These are phyloP conservation scores for Cyclargus thomasi DNA, from an alignment of 1,140 invertebrate genomes.

Conservation along the genomic window DNA sequence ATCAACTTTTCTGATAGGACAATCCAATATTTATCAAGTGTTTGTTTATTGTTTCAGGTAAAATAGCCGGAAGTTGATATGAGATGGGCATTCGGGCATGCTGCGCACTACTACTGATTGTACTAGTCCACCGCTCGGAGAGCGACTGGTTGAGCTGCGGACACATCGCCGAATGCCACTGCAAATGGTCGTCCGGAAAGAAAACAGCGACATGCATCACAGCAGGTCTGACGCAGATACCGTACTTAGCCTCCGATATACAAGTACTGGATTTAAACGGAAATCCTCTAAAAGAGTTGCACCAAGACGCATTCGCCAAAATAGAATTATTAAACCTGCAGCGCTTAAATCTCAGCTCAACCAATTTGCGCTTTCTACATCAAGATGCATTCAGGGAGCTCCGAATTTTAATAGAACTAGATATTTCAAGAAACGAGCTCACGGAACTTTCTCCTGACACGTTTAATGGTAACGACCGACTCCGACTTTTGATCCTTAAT, in stretches of 20 bases:
- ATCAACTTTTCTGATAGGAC: background rate
- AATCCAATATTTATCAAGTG: background rate
- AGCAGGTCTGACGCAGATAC: conserved; percentile 82
- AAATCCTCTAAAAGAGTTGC: conserved; percentile 83
- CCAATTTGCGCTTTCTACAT: conserved; percentile 83
- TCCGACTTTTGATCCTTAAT: conserved; percentile 81
- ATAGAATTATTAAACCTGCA: conserved; percentile 89
- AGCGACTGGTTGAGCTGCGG: conserved; percentile 86
- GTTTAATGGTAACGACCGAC: conserved; percentile 83
- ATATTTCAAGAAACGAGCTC: conserved; percentile 86
- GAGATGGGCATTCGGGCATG: conserved; percentile 60
- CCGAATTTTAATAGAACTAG: conserved; percentile 90
- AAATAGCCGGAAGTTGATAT: conserved; percentile 43
- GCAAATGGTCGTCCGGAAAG: conserved; percentile 92
- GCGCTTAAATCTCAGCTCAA: conserved; percentile 84
- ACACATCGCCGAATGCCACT: conserved; percentile 82
- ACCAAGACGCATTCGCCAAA: conserved; percentile 85
- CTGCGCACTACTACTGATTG: conserved; percentile 43
- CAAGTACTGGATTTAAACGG: conserved; percentile 89
- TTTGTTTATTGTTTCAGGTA: conserved; percentile 55
- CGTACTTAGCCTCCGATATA: conserved; percentile 85
- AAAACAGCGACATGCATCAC: conserved; percentile 88
- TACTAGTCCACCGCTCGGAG: conserved; percentile 48
- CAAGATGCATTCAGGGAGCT: conserved; percentile 89
- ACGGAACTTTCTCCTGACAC: conserved; percentile 81